These are phyloP conservation scores for Leucosticte australis DNA, from an alignment of 2,113 vertebrate genomes.

Conservation along the genomic window DNA sequence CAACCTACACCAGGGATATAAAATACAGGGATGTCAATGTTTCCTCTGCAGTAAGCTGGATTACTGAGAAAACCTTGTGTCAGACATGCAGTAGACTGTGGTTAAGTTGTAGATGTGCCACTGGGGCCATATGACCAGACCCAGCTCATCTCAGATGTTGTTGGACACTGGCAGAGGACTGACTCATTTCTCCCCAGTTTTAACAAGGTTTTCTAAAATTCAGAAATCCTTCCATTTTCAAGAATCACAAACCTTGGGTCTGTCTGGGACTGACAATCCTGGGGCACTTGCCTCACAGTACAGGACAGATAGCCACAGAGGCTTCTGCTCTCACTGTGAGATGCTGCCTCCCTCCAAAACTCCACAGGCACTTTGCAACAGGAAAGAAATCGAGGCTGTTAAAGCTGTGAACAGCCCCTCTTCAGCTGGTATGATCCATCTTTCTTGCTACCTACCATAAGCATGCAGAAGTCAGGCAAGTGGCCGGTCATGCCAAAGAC, in stretches of 20 bases:
- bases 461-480: constrained; percentile 98
- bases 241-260: background rate
- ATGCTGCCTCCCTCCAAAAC: background rate
- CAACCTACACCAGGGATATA: constrained; percentile 81
- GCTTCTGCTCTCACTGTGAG: background rate
- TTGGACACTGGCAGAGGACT: background rate
- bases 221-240: background rate
- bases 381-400: background rate
- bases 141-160: background rate
- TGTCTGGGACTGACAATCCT: background rate
- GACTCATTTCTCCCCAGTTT: background rate
- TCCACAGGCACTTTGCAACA: background rate
- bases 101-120: background rate
- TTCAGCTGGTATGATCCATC: background rate
- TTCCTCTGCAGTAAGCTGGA: background rate
- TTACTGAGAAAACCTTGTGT: background rate
- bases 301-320: background rate
- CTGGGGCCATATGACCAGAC: background rate
- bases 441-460: constrained; percentile 84
- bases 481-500: constrained; percentile 99
- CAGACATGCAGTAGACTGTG: background rate
- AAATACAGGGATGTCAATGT: background rate
- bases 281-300: background rate
- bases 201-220: background rate
- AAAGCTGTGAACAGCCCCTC: background rate